Evolutionary conservation across 2,113 vertebrate genomes (phyloP).

Genomic region (Rhinichthys klamathensis): DNA sequence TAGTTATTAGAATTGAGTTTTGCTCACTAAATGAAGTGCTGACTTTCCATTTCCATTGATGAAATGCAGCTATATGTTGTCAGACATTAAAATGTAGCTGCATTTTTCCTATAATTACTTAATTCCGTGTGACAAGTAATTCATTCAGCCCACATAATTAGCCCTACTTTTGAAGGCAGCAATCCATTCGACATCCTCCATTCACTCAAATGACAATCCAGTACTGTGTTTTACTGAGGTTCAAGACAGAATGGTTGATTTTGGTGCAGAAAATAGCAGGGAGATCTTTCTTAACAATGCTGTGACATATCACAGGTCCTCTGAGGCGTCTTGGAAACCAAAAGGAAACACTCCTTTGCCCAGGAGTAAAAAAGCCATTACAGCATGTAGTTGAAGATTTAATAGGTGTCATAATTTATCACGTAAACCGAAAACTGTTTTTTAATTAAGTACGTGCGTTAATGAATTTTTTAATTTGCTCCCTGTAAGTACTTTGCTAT

Average conservation of each 20-base stretch:
- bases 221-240: conserved; percentile 64
- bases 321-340: conserved; percentile 83
- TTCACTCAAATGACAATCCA: conserved; percentile 48
- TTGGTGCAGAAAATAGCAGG: conserved; percentile 48
- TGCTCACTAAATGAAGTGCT: neutral
- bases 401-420: conserved; percentile 99
- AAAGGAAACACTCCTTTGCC: conserved; percentile 87
- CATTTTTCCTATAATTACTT: neutral
- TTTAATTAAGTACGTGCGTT: conserved; percentile 99
- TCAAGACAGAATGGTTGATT: conserved; percentile 58
- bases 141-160: neutral
- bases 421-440: conserved; percentile 99
- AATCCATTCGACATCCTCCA: conserved; percentile 45
- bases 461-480: conserved; percentile 99
- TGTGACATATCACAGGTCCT: conserved; percentile 79
- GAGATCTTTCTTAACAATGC: conserved; percentile 80
- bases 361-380: conserved; percentile 95
- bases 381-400: conserved; percentile 94
- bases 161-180: neutral
- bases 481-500: conserved; percentile 99
- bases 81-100: neutral
- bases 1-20: neutral
- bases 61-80: neutral
- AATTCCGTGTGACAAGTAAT: neutral
- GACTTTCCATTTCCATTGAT: neutral